Percentiles rank a stretch among this genome's conserved stretches.
Conservation (phyloP, 2,888 invertebrate species). For the Nomada ferruginata region DNA sequence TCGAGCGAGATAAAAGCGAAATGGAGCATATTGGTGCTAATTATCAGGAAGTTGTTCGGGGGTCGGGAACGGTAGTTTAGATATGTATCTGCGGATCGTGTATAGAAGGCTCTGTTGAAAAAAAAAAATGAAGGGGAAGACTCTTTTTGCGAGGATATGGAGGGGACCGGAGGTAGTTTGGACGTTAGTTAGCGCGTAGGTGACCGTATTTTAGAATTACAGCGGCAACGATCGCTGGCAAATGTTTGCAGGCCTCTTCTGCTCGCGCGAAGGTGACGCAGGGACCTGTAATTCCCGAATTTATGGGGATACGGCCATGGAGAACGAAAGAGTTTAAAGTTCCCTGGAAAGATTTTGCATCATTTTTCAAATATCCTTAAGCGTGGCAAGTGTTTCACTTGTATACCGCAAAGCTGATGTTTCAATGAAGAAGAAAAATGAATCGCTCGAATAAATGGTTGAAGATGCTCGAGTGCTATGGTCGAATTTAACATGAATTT, state of each 20-base stretch:
- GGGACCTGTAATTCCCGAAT: constrained; percentile 62
- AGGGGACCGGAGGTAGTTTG: neutral
- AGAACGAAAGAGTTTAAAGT: neutral
- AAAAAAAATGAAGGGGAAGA: no score
- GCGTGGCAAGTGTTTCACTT: no score
- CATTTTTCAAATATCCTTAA: no score
- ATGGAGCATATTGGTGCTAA: constrained; percentile 66
- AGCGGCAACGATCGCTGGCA: constrained; percentile 57
- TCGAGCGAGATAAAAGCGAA: constrained; percentile 59
- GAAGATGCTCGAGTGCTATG: neutral
- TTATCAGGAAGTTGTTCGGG: constrained; percentile 62
- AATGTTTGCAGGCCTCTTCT: constrained; percentile 65
- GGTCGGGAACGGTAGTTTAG: constrained; percentile 44
- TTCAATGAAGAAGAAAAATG: neutral
- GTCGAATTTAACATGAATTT: neutral
- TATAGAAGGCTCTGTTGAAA: neutral
- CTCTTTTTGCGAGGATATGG: neutral
- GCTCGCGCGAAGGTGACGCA: constrained; percentile 24
- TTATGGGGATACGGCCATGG: constrained; percentile 63
- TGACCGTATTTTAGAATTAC: constrained; percentile 70
- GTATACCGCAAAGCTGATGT: neutral
- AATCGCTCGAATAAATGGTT: neutral
- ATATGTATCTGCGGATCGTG: constrained; percentile 43
- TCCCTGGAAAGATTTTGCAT: no score
- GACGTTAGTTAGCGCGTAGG: constrained; percentile 15